Base-by-base conservation (phyloP, 2,888 invertebrate genomes). In the Pherbina coryleti region DNA sequence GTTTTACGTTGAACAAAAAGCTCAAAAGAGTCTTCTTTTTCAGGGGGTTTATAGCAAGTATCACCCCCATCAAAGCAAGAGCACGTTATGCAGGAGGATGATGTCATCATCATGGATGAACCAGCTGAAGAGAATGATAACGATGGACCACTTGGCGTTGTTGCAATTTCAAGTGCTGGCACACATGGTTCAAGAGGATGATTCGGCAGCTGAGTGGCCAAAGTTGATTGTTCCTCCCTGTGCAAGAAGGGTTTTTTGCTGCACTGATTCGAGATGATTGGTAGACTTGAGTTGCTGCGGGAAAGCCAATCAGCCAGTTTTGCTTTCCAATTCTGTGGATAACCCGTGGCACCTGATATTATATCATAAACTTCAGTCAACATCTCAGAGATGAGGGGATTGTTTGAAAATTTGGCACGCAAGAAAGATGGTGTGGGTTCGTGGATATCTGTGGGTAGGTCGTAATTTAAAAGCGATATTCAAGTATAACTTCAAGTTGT, bases 401-500 rank as follows among this genome's bases (percentile, higher is more conserved):
- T 84, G 25, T 80, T 81, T 34, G 81, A 72, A 76, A 86, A 87
- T 28, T 80, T 82, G 3, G 77, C 77, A 4, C 71, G 66, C 17
- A 86, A 83, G 53, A 85, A 84, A 1, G 91, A 88, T 5, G 93
- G 89, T 4, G 95, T 87, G 0, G 96, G 95, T 79, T 97, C 96
- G 72, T 95, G 91, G 76, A 95, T 91, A 91, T 94, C 96, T 96
- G 88, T 78, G 86, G 87, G 49, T 53, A 8, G 28, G 9, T 17
- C 0, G 17, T 11, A 55, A 51, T 51, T 11, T 37, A 53, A 17
- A 17, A n/a, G 17, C 4, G 22, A 67, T 19, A 37, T 67, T 31
- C n/a, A n/a, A n/a, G n/a, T n/a, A n/a, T n/a, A n/a, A n/a, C n/a
- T n/a, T n/a, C n/a, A n/a, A n/a, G n/a, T n/a, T n/a, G n/a, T n/a